A percentile compares a stretch with the other conserved stretches of the same genome.
phyloP scores from a whole-genome alignment of 2,888 invertebrate genomes.

The Ferrisia virgata region DNA sequence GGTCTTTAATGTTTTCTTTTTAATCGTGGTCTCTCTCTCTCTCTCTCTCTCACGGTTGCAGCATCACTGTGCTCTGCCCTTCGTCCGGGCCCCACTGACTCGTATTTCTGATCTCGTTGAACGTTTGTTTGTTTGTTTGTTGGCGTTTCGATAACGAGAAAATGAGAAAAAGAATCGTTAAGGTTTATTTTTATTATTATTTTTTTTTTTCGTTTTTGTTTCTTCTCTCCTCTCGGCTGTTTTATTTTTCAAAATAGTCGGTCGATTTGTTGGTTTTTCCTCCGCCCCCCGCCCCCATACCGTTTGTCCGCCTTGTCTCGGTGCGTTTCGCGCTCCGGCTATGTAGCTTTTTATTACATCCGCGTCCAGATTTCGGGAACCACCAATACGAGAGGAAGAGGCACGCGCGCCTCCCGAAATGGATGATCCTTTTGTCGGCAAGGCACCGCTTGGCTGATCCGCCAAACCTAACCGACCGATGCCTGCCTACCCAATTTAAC shows the following conservation, averaged over 20 bases:
- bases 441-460: background rate
- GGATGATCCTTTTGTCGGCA: constrained; percentile 7
- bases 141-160: constrained; percentile 38
- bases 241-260: background rate
- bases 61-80: background rate
- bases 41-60: too few species aligned
- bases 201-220: too few species aligned
- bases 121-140: background rate
- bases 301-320: too few species aligned
- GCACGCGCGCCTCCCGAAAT: background rate
- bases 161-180: constrained; percentile 25
- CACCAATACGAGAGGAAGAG: too few species aligned
- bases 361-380: too few species aligned
- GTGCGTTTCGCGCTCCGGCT: too few species aligned
- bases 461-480: too few species aligned
- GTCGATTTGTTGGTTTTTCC: background rate
- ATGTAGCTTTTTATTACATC: too few species aligned
- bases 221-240: background rate
- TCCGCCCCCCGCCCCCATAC: background rate
- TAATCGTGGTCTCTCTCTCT: background rate
- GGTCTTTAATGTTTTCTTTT: constrained; percentile 35
- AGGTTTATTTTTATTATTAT: constrained; percentile 31
- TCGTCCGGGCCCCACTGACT: too few species aligned
- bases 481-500: background rate
- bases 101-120: too few species aligned